These are phyloP conservation scores for Grapholita molesta DNA, from an alignment of 1,140 invertebrate species.

Conservation along the genomic window DNA sequence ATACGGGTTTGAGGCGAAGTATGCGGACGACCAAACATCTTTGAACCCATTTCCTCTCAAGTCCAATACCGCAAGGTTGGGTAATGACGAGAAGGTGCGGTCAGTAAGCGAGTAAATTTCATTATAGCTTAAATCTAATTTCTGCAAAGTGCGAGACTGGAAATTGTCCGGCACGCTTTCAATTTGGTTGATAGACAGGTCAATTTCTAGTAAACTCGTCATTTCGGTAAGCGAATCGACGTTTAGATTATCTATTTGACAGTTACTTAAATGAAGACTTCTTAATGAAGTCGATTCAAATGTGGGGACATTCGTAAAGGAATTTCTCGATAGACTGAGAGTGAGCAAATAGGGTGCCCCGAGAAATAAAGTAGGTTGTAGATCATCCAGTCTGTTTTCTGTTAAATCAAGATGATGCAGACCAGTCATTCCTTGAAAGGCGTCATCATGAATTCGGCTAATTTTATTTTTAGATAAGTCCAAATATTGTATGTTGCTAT, in stretches of 20 bases:
- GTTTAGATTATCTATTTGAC: constrained; percentile 78
- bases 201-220: constrained; percentile 74
- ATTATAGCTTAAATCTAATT: constrained; percentile 78
- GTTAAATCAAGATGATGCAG: constrained; percentile 78
- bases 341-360: constrained; percentile 76
- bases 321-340: constrained; percentile 82
- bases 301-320: constrained; percentile 78
- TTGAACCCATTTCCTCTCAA: constrained; percentile 83
- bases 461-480: constrained; percentile 77
- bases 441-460: constrained; percentile 50
- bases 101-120: constrained; percentile 71
- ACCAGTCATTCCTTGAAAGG: constrained; percentile 45
- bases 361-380: constrained; percentile 74
- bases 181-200: constrained; percentile 80
- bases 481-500: constrained; percentile 60
- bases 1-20: constrained; percentile 80
- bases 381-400: constrained; percentile 79
- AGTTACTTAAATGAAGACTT: constrained; percentile 78
- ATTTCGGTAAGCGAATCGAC: constrained; percentile 69
- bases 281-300: constrained; percentile 78
- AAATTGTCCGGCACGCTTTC: constrained; percentile 76
- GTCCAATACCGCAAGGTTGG: constrained; percentile 79
- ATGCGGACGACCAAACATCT: constrained; percentile 76
- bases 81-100: constrained; percentile 77
- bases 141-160: constrained; percentile 74